Evolutionary conservation across 2,797 vertebrate genomes (phyloP), one percentile per base, ranked within the genome.

Genomic region (Xenops minutus): DNA sequence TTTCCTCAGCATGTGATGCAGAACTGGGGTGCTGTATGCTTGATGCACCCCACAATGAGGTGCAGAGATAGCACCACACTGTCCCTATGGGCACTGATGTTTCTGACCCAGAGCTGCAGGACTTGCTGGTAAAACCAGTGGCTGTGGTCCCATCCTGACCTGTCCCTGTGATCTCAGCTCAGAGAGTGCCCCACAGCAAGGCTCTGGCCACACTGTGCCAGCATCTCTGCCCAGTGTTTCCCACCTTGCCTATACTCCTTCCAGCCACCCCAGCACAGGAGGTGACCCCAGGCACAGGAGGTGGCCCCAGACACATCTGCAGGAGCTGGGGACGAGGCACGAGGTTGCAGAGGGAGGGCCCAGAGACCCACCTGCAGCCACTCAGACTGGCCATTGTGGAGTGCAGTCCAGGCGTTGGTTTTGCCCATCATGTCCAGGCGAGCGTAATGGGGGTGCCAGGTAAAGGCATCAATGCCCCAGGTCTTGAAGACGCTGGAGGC

Each of bases 361-460:
- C 9, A 0, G 2, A 67, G 34, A 86, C 97, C 32, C 89, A 99
- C 99, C 99, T 99, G 99, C 96, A 99, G 98, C 99, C 99, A 99
- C 97, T 99, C 98, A 0, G 98, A 98, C 64, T 95, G 98, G 62
- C 97, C 96, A 13, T 98, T 99, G 92, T 80, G 84, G 32, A 98
- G 97, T 2, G 99, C 98, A 0, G 99, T 98, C 99, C 99, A 99
- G 84, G 99, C 99, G 0, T 99, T 99, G 63, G 98, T 99, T 97
- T 99, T 99, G 74, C 99, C 99, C 13, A 97, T 98, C 96, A 98
- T 99, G 97, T 99, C 99, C 92, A 99, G 98, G 12, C 99, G 98
- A 23, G 98, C 99, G 0, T 98, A 99, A 96, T 98, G 98, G 27
- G 99, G 99, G 55, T 98, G 96, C 99, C 99, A 99, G 44, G 98